Conservation (phyloP, 2,797 vertebrate species). For the Syngnathus acus region DNA sequence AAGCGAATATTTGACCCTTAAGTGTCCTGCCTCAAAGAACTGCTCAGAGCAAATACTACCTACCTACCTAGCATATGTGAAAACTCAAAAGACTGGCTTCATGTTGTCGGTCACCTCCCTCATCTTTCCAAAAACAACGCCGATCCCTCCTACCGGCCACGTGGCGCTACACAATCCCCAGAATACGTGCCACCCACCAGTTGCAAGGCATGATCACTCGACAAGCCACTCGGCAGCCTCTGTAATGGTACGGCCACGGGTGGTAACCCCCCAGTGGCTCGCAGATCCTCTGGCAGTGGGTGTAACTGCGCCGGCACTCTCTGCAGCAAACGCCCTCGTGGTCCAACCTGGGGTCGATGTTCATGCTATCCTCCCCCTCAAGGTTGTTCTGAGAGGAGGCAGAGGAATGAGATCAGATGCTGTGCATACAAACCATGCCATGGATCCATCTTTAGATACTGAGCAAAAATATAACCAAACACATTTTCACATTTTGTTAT, state of each 20-base stretch:
- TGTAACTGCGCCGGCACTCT: conserved; percentile 82
- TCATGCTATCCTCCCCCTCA: conserved; percentile 77
- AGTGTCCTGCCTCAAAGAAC: conserved; percentile 28
- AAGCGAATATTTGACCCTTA: conserved; percentile 7
- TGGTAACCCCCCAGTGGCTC: conserved; percentile 80
- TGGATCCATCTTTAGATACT: neutral
- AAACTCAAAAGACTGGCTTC: conserved; percentile 5
- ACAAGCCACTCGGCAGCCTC: conserved; percentile 81
- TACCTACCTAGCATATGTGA: conserved; percentile 1
- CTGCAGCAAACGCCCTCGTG: conserved; percentile 84
- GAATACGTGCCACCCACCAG: conserved; percentile 89
- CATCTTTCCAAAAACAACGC: conserved; percentile 1
- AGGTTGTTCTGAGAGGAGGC: conserved; percentile 65
- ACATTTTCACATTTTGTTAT: no score
- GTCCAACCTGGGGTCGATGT: conserved; percentile 85
- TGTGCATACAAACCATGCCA: neutral
- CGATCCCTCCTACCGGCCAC: neutral
- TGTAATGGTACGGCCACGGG: conserved; percentile 83
- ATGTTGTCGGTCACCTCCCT: neutral
- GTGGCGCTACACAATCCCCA: conserved; percentile 74
- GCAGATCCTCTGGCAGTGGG: conserved; percentile 84
- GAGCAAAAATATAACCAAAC: neutral
- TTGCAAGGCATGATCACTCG: conserved; percentile 88
- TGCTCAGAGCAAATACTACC: conserved; percentile 11
- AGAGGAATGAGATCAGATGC: conserved; percentile 8